A percentile compares a stretch with the other conserved stretches of the same genome.
Evolutionary conservation across 1,140 invertebrate species (phyloP).

Genomic region (Ditylenchus dipsaci): DNA sequence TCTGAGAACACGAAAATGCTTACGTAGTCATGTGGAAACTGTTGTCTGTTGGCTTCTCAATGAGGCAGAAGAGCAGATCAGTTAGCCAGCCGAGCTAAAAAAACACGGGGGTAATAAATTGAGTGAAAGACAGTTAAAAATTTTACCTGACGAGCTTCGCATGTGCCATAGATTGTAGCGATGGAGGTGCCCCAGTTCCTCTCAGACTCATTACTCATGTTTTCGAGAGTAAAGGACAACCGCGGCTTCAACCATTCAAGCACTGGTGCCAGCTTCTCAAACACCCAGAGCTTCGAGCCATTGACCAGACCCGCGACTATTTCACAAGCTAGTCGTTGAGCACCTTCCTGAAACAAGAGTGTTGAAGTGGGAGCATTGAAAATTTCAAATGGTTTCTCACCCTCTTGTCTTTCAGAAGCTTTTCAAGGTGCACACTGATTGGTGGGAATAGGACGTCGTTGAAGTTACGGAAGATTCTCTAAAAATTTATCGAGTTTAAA

Average conservation of each 20-base stretch:
- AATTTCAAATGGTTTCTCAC: constrained; percentile 29
- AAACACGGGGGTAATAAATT: too few relatives aligned
- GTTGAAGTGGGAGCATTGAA: neutral
- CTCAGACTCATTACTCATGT: constrained; percentile 64
- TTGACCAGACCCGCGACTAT: constrained; percentile 72
- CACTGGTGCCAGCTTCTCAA: constrained; percentile 62
- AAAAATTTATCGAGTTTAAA: constrained; percentile 42
- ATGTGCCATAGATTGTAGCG: constrained; percentile 58
- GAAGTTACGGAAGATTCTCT: constrained; percentile 75
- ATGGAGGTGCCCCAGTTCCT: constrained; percentile 75
- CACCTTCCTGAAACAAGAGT: constrained; percentile 66
- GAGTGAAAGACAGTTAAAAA: too few relatives aligned
- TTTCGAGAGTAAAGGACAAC: constrained; percentile 55
- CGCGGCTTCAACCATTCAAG: constrained; percentile 59
- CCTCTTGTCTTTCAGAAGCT: constrained; percentile 67
- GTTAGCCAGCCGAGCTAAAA: constrained; percentile 34
- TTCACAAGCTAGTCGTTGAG: constrained; percentile 78
- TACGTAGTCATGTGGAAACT: constrained; percentile 36
- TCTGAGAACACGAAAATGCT: too few relatives aligned
- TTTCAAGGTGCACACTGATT: constrained; percentile 68
- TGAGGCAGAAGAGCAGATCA: constrained; percentile 45
- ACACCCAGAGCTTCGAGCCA: constrained; percentile 78
- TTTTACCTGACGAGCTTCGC: constrained; percentile 32
- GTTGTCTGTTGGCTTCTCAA: constrained; percentile 40
- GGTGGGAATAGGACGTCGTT: constrained; percentile 67